Conservation (phyloP, 2,888 invertebrate genomes). For the Brachycybe producta region DNA sequence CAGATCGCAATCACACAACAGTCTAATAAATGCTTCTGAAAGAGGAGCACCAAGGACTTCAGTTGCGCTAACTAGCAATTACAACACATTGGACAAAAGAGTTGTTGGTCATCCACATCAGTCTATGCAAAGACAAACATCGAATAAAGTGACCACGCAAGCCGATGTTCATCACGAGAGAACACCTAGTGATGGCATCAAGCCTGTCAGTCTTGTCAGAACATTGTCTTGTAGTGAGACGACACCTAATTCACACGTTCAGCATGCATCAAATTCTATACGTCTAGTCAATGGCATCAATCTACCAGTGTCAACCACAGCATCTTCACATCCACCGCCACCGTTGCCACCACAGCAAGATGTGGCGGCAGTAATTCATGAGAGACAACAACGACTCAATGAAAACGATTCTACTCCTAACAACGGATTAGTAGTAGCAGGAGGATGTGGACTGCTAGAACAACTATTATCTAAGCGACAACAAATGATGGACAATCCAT, state of each 20-base stretch:
- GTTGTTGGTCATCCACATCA: neutral
- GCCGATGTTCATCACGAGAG: slow-evolving; percentile 67
- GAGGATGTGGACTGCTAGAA: slow-evolving; percentile 26
- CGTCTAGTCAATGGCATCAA: too few relatives aligned
- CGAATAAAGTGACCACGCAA: slow-evolving; percentile 56
- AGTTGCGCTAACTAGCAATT: neutral
- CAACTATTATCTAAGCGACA: slow-evolving; percentile 33
- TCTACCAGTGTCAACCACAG: too few relatives aligned
- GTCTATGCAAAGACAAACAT: neutral
- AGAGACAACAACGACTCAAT: too few relatives aligned
- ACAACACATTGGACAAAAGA: neutral
- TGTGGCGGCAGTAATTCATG: too few relatives aligned
- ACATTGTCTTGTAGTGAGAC: slow-evolving; percentile 5
- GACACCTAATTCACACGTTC: neutral
- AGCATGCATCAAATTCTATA: too few relatives aligned
- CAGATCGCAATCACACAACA: slow-evolving; percentile 13
- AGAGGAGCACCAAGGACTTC: neutral
- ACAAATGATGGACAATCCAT: slow-evolving; percentile 30
- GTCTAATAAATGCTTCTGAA: slow-evolving; percentile 1
- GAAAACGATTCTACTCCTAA: too few relatives aligned
- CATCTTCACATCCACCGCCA: too few relatives aligned
- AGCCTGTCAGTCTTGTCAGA: slow-evolving; percentile 11
- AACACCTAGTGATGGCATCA: slow-evolving; percentile 18
- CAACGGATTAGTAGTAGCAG: too few relatives aligned
- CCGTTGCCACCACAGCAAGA: too few relatives aligned